These are phyloP conservation scores for Acanthurus tractus DNA, from an alignment of 2,797 vertebrate genomes.

Conservation along the genomic window DNA sequence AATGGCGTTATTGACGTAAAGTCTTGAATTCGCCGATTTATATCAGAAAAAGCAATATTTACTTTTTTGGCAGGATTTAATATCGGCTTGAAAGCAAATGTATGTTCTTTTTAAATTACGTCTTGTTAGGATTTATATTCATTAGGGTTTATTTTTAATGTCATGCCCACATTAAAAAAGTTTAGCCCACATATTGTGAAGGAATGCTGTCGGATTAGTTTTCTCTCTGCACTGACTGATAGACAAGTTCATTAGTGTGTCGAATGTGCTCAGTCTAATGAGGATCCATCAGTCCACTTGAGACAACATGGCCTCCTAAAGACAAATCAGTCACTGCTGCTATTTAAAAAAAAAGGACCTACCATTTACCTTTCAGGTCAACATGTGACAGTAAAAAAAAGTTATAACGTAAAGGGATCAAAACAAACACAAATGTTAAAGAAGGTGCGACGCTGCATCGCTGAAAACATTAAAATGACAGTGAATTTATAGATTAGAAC, in stretches of 20 bases:
- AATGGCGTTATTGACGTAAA: neutral
- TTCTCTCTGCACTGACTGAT: constrained; percentile 69
- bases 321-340: constrained; percentile 82
- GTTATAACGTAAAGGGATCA: constrained; percentile 13
- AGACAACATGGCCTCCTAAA: constrained; percentile 83
- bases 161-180: neutral
- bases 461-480: neutral
- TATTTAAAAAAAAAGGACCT: constrained; percentile 61
- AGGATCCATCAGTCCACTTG: constrained; percentile 83
- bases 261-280: constrained; percentile 81
- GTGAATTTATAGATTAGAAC: neutral
- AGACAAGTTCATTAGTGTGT: constrained; percentile 82
- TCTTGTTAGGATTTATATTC: neutral
- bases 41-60: neutral
- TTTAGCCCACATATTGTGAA: neutral
- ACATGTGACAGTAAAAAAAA: neutral
- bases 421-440: constrained; percentile 9
- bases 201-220: constrained; percentile 17
- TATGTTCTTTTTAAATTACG: neutral
- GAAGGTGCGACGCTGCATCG: neutral
- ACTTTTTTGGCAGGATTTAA: neutral
- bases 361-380: constrained; percentile 16
- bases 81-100: neutral
- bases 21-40: neutral
- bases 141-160: neutral